Evolutionary conservation across 2,888 invertebrate genomes (phyloP), one percentile per base, ranked within the genome.

Genomic region (Marasmarcha lunaedactyla): DNA sequence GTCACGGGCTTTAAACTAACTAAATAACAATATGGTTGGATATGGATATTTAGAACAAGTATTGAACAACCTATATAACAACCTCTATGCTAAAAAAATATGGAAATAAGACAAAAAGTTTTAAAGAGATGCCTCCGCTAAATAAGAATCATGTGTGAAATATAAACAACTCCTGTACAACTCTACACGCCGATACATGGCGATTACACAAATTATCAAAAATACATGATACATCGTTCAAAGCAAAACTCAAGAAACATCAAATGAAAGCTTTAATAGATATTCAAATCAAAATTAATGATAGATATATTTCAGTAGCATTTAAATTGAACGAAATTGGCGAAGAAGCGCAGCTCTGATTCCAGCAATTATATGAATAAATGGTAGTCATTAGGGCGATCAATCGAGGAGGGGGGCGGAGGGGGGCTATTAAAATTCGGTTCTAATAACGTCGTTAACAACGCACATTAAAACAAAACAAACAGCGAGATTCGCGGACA

Each of bases 381-480:
- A 71, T 68, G 71, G 65, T 63, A 71, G 66, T 73, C 76, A 74
- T 79, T 77, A 78, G 70, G 65, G 63, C 68, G 74, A 77, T 81
- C 71, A 77, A 71, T 72, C 57, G 49, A 44, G 46, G 46, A 44
- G 41, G 43, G 51, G 51, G 54, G 47, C 48, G 49, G 48, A 48
- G 49, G 54, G 47, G 45, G 42, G 55, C 56, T 59, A 64, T 71
- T 69, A 74, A 74, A 73, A 78, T 78, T 71, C 69, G 70, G 66
- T 67, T 73, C 74, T 79, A 78, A 79, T 81, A 78, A 78, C 71
- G 64, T 79, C 83, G 79, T 81, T 81, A 79, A 81, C 79, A 79
- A 70, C 73, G 76, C 58, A 71, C 79, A 78, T 79, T 81, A 83
- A 81, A 81, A 83, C 76, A 79, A 81, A 81, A 78, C 81, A 83